phyloP scores from a whole-genome alignment of 2,113 vertebrate species.

The Siniperca chuatsi region DNA sequence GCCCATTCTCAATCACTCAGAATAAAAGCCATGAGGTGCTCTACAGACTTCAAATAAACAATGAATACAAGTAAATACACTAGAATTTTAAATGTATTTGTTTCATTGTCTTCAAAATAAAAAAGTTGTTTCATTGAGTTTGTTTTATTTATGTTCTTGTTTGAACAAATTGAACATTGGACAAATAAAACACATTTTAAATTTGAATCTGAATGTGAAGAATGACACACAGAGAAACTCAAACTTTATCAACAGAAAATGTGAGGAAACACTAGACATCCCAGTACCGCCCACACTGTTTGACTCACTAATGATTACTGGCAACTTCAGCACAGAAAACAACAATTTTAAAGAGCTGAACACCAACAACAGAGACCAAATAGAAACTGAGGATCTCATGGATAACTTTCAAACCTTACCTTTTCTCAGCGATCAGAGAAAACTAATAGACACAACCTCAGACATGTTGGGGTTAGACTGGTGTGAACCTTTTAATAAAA shows the following conservation, averaged over 20 bases:
- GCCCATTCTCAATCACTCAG: neutral
- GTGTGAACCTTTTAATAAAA: slow-evolving; percentile 16
- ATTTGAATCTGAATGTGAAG: neutral
- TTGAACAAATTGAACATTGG: too few relatives aligned
- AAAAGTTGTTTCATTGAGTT: too few relatives aligned
- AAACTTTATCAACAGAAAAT: neutral
- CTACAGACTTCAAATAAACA: too few relatives aligned
- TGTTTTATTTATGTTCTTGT: too few relatives aligned
- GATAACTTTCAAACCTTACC: neutral
- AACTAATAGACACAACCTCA: neutral
- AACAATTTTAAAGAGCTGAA: neutral
- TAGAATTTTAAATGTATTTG: too few relatives aligned
- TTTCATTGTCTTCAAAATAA: too few relatives aligned
- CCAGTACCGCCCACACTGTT: neutral
- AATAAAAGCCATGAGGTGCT: neutral
- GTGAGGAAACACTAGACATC: neutral
- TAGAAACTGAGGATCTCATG: neutral
- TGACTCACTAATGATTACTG: neutral
- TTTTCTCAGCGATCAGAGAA: neutral
- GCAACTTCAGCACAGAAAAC: neutral
- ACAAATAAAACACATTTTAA: too few relatives aligned
- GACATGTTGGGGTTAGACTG: neutral
- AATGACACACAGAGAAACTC: neutral
- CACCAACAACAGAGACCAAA: neutral
- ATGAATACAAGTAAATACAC: too few relatives aligned